Evolutionary conservation across 1,140 invertebrate genomes (phyloP), one percentile per base, ranked within the genome.

Genomic region (Bilobella aurantiaca): DNA sequence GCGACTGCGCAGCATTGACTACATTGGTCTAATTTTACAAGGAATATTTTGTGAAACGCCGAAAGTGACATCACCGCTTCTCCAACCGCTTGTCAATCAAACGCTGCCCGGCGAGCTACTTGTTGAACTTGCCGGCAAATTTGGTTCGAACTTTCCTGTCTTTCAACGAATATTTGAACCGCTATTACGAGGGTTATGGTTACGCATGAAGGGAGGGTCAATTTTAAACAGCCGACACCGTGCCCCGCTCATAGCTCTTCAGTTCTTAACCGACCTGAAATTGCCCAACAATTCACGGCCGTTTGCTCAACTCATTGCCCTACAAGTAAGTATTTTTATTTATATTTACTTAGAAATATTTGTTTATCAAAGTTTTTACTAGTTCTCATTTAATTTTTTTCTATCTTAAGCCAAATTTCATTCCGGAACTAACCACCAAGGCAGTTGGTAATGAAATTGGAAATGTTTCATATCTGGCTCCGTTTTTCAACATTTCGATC

Each of bases 401-500:
- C 60, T 73, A 75, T 46, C 63, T 74, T 57, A 84, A 91, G 75
- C 75, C 78, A 0, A 87, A 91, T 73, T 93, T 93, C 77, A 79
- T 87, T 49, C 88, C 89, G 0, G 82, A 84, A n/a, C 75, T 83
- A 8, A 81, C 85, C 68, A 86, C 88, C 0, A 83, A 83, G 28
- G 86, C 85, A 0, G 80, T 80, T 0, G 91, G 91, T 0, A 79
- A 88, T n/a, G 93, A 96, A 76, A 79, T 96, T 28, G 85, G 88
- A 0, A 84, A 85, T 62, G 84, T 87, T 2, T 89, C 90, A 31
- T 93, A 86, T 71, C 81, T 98, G 0, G 93, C 92, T 27, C 90
- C 93, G 0, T 96, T 98, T 75, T 79, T 97, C 28, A 85, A 85
- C 12, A 82, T 96, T 0, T 95, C 93, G 0, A 82, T 95, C 0